Conservation (phyloP, 2,113 vertebrate genomes). For the Vulpes vulpes region DNA sequence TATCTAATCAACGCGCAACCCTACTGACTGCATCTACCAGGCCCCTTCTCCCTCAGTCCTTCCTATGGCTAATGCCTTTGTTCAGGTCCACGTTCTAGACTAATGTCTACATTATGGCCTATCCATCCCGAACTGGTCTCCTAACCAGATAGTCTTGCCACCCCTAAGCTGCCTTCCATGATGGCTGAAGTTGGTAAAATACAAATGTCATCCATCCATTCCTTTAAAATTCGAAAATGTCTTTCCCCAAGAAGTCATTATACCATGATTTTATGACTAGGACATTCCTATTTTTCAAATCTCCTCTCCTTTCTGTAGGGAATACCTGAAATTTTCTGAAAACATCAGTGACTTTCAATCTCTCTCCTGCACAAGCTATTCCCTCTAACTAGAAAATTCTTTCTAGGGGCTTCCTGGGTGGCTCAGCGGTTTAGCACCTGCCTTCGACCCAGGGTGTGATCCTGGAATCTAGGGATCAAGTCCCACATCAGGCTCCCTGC, state of each 20-base stretch:
- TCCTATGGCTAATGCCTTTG: neutral
- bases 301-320: neutral
- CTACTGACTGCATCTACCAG: neutral
- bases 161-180: neutral
- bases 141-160: neutral
- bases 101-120: neutral
- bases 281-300: neutral
- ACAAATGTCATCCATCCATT: neutral
- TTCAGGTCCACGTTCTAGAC: neutral
- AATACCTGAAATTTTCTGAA: neutral
- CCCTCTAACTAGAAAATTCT: neutral
- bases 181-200: neutral
- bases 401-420: neutral
- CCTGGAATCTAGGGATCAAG: too few relatives aligned
- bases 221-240: neutral
- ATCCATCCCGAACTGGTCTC: neutral
- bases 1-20: neutral
- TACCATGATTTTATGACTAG: neutral
- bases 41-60: neutral
- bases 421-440: too few relatives aligned
- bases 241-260: neutral
- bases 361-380: neutral
- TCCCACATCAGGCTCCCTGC: too few relatives aligned
- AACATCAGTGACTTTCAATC: neutral
- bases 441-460: too few relatives aligned